Percentiles rank a stretch among this genome's conserved stretches.
Conservation (phyloP, 2,797 vertebrate genomes). For the Tinamus major region DNA sequence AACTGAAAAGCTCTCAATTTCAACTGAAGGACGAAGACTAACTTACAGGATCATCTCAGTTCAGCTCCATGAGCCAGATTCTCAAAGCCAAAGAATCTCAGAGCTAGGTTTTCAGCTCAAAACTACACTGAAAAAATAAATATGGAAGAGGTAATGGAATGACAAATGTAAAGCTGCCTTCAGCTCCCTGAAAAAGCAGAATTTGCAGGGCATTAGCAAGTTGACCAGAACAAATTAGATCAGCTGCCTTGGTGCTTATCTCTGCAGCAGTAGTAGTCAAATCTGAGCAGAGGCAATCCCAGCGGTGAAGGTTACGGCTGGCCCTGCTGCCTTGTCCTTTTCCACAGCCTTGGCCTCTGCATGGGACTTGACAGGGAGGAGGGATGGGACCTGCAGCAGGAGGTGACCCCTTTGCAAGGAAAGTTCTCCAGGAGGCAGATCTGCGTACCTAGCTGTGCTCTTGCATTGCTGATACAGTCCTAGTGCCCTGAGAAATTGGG, state of each 20-base stretch:
- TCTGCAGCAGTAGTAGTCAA: neutral
- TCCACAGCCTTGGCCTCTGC: neutral
- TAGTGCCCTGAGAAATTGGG: neutral
- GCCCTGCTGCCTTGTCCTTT: neutral
- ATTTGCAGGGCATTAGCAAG: neutral
- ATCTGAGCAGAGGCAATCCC: neutral
- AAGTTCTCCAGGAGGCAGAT: neutral
- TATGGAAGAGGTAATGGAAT: neutral
- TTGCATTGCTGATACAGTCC: neutral
- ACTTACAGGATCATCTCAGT: accelerated
- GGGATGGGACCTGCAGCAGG: neutral
- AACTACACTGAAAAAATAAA: neutral
- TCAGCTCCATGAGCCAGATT: neutral
- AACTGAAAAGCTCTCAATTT: neutral
- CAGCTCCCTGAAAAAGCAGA: neutral
- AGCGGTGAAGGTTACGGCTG: neutral
- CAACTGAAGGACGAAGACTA: neutral
- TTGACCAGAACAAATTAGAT: neutral
- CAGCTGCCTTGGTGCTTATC: neutral
- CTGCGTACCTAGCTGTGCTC: neutral
- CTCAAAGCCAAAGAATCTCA: neutral
- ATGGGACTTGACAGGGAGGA: neutral
- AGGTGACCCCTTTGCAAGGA: neutral
- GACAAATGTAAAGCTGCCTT: neutral
- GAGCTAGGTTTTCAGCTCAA: neutral